Evolutionary conservation across 2,888 invertebrate species (phyloP), one percentile per base, ranked within the genome.

Genomic region (Dinocampus coccinellae): DNA sequence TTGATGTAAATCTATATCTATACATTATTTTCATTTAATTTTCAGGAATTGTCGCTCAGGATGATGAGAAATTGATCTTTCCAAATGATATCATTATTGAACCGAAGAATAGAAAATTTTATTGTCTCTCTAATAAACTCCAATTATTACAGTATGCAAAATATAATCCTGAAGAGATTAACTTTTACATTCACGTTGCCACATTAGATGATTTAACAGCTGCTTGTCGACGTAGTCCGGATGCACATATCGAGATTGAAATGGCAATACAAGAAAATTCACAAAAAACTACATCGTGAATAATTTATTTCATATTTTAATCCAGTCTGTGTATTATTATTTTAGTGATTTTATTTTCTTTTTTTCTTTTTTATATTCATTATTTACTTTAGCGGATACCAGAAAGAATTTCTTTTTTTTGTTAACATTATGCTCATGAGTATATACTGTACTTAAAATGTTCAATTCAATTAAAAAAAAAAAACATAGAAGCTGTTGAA

Each of bases 51-150:
- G 90, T 94, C 9, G 91, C 92, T 72, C 91, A 90, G 64, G 93
- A 95, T 82, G 89, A 92, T n/a, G 89, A 89, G 42, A 90, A 91
- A 7, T 88, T 93, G 73, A 90, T 94, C 67, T 95, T 95, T 84
- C 93, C 94, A 9, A 95, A 95, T 80, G 95, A 95, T 81, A 82
- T 95, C 72, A 82, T 78, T 7, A 79, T 86, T 55, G 82, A 84
- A 52, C 70, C 76, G 6, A 57, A 69, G 4, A 62, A 72, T 2
- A 76, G 78, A 13, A 83, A 81, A 70, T 73, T 88, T 13, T 87
- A 84, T 71, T 82, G 82, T 20, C 73, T 87, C 7, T 78, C 84
- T 6, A 82, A 86, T 62, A 87, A 85, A 70, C 75, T 88, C 4
- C 85, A 84, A 16, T 80, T 78, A 63, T 81, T 85, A 29, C 74